phyloP scores from a whole-genome alignment of 2,888 invertebrate genomes.

The Orthosia gracilis region DNA sequence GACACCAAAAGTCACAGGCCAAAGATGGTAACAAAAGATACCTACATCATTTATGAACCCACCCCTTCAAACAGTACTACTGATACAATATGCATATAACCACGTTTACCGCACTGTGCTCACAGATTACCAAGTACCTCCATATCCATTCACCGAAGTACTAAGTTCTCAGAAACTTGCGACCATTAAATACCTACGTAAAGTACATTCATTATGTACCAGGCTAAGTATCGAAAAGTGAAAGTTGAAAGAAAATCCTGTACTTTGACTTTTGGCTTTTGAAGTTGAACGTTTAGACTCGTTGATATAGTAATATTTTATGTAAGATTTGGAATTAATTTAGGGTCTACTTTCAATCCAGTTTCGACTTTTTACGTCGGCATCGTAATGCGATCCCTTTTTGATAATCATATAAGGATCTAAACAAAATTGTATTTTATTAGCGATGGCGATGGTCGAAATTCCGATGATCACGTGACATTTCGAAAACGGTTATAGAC shows the following conservation, averaged over 20 bases:
- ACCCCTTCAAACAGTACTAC: conserved; percentile 38
- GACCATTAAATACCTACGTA: conserved; percentile 29
- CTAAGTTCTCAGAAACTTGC: conserved; percentile 47
- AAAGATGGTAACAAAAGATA: conserved; percentile 42
- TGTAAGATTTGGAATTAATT: background rate
- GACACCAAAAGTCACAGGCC: conserved; percentile 11
- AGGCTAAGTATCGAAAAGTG: conserved; percentile 34
- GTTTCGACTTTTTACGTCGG: background rate
- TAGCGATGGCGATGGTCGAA: too few relatives aligned
- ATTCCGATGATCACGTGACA: too few relatives aligned
- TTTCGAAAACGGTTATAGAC: too few relatives aligned
- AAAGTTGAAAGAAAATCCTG: conserved; percentile 31
- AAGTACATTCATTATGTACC: conserved; percentile 57
- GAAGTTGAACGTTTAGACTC: conserved; percentile 23
- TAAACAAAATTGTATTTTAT: background rate
- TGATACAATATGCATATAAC: conserved; percentile 60
- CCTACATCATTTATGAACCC: conserved; percentile 35
- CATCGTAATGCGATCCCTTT: background rate
- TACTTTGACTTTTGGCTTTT: conserved; percentile 39
- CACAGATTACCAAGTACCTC: conserved; percentile 33
- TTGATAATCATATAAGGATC: background rate
- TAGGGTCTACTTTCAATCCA: conserved; percentile 1
- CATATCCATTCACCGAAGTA: conserved; percentile 24
- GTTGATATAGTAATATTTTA: conserved; percentile 29
- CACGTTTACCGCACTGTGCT: conserved; percentile 39